Percentiles rank a stretch among this genome's conserved stretches.
These are phyloP conservation scores for Halichondria panicea DNA, from an alignment of 37 sponge, comb jelly and placozoan species.

Conservation along the genomic window DNA sequence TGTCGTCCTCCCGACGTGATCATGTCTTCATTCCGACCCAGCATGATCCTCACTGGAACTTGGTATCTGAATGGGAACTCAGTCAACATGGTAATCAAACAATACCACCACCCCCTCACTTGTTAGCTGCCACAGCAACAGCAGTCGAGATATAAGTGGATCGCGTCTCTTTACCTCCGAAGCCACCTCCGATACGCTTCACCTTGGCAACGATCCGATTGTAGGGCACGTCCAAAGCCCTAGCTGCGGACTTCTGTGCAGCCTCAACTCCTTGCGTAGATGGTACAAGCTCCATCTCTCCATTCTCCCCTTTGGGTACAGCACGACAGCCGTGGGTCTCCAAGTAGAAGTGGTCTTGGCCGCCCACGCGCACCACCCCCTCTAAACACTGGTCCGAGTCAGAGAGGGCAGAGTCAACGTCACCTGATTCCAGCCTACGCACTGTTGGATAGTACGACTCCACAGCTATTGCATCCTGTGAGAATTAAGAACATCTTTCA, in stretches of 20 bases:
- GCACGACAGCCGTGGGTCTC: conserved; percentile 78
- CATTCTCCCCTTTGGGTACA: conserved; percentile 75
- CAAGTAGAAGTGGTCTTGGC: conserved; percentile 93
- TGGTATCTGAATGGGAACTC: conserved; percentile 12
- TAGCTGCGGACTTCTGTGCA: conserved; percentile 54
- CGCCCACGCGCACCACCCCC: conserved; percentile 70
- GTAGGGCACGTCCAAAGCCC: conserved; percentile 71
- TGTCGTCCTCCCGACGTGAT: conserved; percentile 74
- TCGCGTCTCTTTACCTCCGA: conserved; percentile 89
- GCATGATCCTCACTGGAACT: conserved; percentile 65
- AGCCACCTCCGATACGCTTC: conserved; percentile 92
- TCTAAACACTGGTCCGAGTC: conserved; percentile 22
- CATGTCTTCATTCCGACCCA: conserved; percentile 93
- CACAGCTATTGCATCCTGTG: conserved; percentile 76
- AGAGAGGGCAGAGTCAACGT: conserved; percentile 37
- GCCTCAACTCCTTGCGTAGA: conserved; percentile 67
- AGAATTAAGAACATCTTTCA: too few relatives aligned
- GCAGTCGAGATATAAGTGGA: conserved; percentile 44
- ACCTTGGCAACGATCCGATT: conserved; percentile 61
- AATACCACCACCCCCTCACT: conserved; percentile 39
- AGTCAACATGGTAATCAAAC: neutral
- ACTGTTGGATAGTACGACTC: conserved; percentile 40
- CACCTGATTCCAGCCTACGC: conserved; percentile 26
- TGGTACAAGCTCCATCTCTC: conserved; percentile 73
- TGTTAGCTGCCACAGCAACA: conserved; percentile 84